Percentiles rank a stretch among this genome's conserved stretches.
These are phyloP conservation scores for Schrankia costaestrigalis DNA, from an alignment of 2,888 invertebrate species.

Conservation along the genomic window DNA sequence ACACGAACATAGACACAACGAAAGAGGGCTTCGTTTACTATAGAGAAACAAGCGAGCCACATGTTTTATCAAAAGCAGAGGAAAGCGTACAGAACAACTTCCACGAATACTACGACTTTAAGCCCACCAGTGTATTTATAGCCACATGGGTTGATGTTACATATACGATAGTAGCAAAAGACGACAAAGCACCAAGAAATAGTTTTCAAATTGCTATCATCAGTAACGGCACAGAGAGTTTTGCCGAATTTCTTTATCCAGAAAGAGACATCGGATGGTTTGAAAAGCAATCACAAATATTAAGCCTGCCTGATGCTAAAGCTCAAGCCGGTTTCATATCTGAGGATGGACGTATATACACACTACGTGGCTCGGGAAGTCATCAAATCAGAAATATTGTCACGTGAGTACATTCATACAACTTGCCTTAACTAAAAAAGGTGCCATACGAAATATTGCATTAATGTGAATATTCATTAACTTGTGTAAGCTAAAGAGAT, in stretches of 20 bases:
- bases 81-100: slow-evolving; percentile 87
- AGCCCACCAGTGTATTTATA: slow-evolving; percentile 89
- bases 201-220: slow-evolving; percentile 88
- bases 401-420: slow-evolving; percentile 77
- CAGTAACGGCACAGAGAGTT: slow-evolving; percentile 89
- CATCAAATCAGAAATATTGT: slow-evolving; percentile 90
- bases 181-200: slow-evolving; percentile 85
- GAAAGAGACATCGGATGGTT: slow-evolving; percentile 96
- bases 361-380: slow-evolving; percentile 94
- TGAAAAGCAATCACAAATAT: slow-evolving; percentile 87
- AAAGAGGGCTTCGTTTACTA: slow-evolving; percentile 87
- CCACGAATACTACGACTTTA: slow-evolving; percentile 85
- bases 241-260: slow-evolving; percentile 92
- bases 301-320: slow-evolving; percentile 91
- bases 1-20: slow-evolving; percentile 93
- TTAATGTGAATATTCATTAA: too few species aligned
- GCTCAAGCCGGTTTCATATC: slow-evolving; percentile 96
- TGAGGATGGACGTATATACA: slow-evolving; percentile 88
- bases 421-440: too few species aligned
- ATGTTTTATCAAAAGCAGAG: slow-evolving; percentile 84
- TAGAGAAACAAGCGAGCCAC: slow-evolving; percentile 83
- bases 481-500: too few species aligned
- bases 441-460: too few species aligned
- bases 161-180: slow-evolving; percentile 83
- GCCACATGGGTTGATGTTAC: slow-evolving; percentile 96